Percentiles rank a stretch among this genome's conserved stretches.
Conservation (phyloP, 2,888 invertebrate genomes). For the Rhagium mordax region DNA sequence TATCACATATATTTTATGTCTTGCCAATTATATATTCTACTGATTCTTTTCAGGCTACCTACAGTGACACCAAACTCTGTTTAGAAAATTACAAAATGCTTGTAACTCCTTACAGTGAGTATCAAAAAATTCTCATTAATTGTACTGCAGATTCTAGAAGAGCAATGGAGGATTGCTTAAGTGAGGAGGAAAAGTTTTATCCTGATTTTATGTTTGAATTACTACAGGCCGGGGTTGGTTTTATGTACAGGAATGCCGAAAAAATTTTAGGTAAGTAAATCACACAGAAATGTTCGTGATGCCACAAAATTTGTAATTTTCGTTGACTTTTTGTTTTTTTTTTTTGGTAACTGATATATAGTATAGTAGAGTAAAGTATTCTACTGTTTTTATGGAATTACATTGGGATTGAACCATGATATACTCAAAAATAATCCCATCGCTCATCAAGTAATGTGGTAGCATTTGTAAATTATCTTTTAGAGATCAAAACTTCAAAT, state of each 20-base stretch:
- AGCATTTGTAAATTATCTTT: no score
- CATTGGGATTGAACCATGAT: no score
- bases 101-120: conserved; percentile 31
- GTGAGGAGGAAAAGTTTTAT: conserved; percentile 38
- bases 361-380: no score
- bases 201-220: conserved; percentile 38
- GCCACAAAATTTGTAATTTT: no score
- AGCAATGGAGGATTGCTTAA: conserved; percentile 36
- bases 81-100: conserved; percentile 23
- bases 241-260: conserved; percentile 37
- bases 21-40: no score
- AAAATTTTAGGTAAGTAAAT: conserved; percentile 33
- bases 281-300: no score
- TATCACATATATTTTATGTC: no score
- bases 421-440: no score
- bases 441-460: no score
- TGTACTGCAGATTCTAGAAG: conserved; percentile 28
- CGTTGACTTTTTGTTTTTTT: no score
- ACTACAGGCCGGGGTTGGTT: conserved; percentile 29
- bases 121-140: conserved; percentile 20
- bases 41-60: conserved; percentile 14
- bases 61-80: neutral
- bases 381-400: no score
- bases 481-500: neutral
- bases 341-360: no score